Base-by-base conservation (phyloP, 2,113 vertebrate species). In the Benitochromis conjunctus region DNA sequence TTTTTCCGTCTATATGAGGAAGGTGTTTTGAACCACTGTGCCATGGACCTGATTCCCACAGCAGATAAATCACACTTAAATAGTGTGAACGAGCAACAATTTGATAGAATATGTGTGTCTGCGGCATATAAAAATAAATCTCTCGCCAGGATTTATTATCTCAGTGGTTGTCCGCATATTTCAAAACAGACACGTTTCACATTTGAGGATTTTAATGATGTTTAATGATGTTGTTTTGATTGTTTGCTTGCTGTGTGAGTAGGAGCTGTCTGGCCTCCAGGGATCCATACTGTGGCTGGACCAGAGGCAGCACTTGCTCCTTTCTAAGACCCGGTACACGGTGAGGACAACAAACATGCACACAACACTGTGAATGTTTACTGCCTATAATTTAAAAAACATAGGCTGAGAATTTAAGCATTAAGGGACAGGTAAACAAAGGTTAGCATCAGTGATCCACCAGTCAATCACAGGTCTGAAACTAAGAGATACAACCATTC, bases 281-380 rank as follows among this genome's bases (percentile, higher is more conserved):
- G 89, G 98, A 99, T 85, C 98, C 98, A 0, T 99, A 99, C 94
- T 99, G 98, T 1, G 98, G 98, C 34, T 99, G 98, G 98, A 97
- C 97, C 1, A 90, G 97, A 1, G 98, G 97, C 48, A 98, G 97
- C 79, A 97, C 97, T 93, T 99, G 98, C 21, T 6, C 97, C 88
- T 98, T 99, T 93, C 96, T 98, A 84, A 97, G 97, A 93, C 97
- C 97, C 0, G 97, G 96, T 21, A 97, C 97, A 93, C 97, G 98
- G 98, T 99, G 95, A 94, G 0, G 57, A n/a, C 54, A 66, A 26
- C 14, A 84, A 38, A 29, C 82, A 71, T 38, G 24, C 62, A 71
- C 11, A 62, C 38, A 10, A 29, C 34, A 36, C 19, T 34, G 14
- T 79, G 19, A 81, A 31, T 41, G 19, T 69, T 86, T 34, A 41